Conservation (phyloP, 2,113 vertebrate genomes). For the Ursus arctos region DNA sequence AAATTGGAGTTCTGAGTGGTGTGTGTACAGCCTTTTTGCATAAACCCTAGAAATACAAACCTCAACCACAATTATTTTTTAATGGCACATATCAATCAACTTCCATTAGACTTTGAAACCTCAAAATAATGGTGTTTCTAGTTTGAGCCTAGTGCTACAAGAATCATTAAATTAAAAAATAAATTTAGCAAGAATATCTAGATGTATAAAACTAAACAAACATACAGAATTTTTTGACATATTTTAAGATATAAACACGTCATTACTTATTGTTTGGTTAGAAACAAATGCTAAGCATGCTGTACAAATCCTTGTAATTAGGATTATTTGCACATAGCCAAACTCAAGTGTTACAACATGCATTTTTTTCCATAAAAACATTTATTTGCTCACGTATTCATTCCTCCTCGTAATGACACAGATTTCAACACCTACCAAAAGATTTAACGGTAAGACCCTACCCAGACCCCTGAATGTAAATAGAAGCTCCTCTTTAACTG, state of each 20-base stretch:
- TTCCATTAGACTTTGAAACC: neutral
- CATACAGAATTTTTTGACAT: neutral
- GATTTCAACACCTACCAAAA: neutral
- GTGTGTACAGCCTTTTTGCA: neutral
- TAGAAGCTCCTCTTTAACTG: neutral
- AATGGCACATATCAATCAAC: neutral
- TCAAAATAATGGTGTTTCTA: neutral
- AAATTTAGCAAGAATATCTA: neutral
- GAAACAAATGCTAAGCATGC: neutral
- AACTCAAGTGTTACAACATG: neutral
- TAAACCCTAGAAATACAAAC: neutral
- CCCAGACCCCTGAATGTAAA: accelerated
- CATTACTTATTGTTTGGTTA: neutral
- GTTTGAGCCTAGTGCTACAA: neutral
- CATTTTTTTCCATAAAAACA: neutral
- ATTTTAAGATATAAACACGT: neutral
- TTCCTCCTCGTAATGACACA: neutral
- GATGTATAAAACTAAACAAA: neutral
- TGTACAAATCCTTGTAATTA: neutral
- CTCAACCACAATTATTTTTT: neutral
- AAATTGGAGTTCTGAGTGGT: neutral
- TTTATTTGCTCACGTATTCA: neutral
- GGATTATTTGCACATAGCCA: neutral
- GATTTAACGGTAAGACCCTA: neutral
- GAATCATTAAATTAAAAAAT: neutral